Base-by-base conservation (phyloP, 2,797 vertebrate genomes). In the Pseudocheirus occidentalis region DNA sequence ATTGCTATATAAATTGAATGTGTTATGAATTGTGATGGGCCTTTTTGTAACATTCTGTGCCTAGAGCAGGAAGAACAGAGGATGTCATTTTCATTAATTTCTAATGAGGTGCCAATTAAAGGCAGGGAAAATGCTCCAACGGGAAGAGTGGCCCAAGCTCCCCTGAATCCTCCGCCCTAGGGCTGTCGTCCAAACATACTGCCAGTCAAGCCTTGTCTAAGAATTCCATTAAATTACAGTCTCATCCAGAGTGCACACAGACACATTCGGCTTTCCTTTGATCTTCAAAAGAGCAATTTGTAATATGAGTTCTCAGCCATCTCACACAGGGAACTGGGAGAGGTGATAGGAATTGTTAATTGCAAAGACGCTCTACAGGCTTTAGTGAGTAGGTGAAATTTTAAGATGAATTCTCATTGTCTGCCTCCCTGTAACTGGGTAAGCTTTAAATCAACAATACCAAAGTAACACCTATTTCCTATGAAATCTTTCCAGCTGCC, bases 61-160 rank as follows among this genome's bases (percentile, higher is more conserved):
- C 99, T 93, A 95, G 97, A 99, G 99, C 98, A 98, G 98, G 98
- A 98, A 99, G 98, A 99, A 99, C 98, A 99, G 98, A 98, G 98
- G 98, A 98, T 99, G 98, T 99, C 98, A 98, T 99, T 99, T 99
- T 99, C 99, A 99, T 99, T 99, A 99, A 99, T 99, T 99, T 98
- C 98, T 99, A 99, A 99, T 99, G 98, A 99, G 99, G 98, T 98
- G 98, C 98, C 99, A 99, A 99, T 99, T 99, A 99, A 99, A 98
- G 98, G 97, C 98, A 98, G 98, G 98, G 98, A 98, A 98, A 98
- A 97, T 14, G 95, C 98, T 98, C 98, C 93, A 97, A 97, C 98
- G 98, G 98, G 98, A 98, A 98, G 98, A 98, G 98, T 98, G 98
- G 96, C 98, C 90, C 98, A 97, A 98, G 98, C 98, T 98, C 98